Evolutionary conservation across 2,888 invertebrate species (phyloP).

Genomic region (Bursaphelenchus okinawaensis): DNA sequence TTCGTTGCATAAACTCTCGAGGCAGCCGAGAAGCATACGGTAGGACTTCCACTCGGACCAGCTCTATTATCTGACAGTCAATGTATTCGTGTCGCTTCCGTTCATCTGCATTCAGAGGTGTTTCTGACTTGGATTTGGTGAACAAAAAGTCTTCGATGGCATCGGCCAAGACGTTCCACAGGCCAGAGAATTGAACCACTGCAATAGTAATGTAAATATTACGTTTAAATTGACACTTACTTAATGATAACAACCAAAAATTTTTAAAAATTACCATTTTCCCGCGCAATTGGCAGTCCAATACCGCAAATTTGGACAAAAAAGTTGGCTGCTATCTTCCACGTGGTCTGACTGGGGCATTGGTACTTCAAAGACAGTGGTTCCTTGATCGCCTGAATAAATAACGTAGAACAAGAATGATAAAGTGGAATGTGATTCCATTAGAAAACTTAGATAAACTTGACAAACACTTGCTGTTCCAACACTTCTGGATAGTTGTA

Average conservation of each 20-base stretch:
- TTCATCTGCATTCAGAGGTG: slow-evolving; percentile 49
- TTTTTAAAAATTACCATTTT: slow-evolving; percentile 62
- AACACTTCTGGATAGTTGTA: slow-evolving; percentile 71
- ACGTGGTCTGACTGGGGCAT: slow-evolving; percentile 73
- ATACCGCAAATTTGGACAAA: slow-evolving; percentile 73
- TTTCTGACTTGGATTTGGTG: slow-evolving; percentile 66
- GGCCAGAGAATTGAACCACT: slow-evolving; percentile 37
- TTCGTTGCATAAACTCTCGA: slow-evolving; percentile 74
- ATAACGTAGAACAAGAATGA: slow-evolving; percentile 9
- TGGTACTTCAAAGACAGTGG: slow-evolving; percentile 75
- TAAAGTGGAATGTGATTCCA: background rate
- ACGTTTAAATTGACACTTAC: no score
- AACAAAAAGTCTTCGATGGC: slow-evolving; percentile 87
- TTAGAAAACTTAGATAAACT: slow-evolving; percentile 64
- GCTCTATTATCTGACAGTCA: slow-evolving; percentile 67
- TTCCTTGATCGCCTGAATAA: slow-evolving; percentile 67
- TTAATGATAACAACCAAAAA: no score
- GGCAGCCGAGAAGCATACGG: slow-evolving; percentile 75
- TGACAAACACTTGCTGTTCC: slow-evolving; percentile 69
- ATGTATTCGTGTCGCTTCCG: slow-evolving; percentile 51
- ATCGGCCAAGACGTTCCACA: slow-evolving; percentile 78
- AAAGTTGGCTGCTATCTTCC: slow-evolving; percentile 76
- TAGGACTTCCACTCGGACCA: slow-evolving; percentile 73
- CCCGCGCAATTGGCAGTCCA: slow-evolving; percentile 80
- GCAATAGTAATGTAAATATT: slow-evolving; percentile 13